Conservation (phyloP, 2,797 vertebrate genomes). For the Oreonectes daqikongensis region DNA sequence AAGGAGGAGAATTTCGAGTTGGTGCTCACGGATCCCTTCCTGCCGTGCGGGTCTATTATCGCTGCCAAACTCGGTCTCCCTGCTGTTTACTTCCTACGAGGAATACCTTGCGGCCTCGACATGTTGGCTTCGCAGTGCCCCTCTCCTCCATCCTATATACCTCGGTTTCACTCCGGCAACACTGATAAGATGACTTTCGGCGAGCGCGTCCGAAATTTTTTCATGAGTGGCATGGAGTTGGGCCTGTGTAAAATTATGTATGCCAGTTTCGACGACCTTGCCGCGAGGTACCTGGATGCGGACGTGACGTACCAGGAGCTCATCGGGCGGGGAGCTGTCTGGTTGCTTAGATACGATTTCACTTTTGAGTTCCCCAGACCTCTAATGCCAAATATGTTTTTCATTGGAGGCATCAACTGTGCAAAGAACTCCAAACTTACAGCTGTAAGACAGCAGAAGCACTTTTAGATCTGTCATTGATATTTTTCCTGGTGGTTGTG, state of each 20-base stretch:
- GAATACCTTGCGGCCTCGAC: slow-evolving; percentile 72
- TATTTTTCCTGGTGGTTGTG: no score
- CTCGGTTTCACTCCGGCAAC: slow-evolving; percentile 60
- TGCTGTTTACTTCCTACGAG: slow-evolving; percentile 70
- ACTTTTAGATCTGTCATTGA: no score
- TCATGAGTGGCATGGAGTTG: slow-evolving; percentile 57
- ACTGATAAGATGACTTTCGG: slow-evolving; percentile 69
- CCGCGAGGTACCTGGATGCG: slow-evolving; percentile 56
- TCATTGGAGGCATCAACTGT: slow-evolving; percentile 84
- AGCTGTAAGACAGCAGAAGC: slow-evolving; percentile 69
- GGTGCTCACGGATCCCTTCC: slow-evolving; percentile 77
- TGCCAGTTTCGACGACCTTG: slow-evolving; percentile 67
- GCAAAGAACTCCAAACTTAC: slow-evolving; percentile 68
- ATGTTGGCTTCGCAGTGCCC: slow-evolving; percentile 67
- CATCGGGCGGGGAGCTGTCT: slow-evolving; percentile 67
- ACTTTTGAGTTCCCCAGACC: slow-evolving; percentile 77
- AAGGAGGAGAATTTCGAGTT: slow-evolving; percentile 60
- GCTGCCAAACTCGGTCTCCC: slow-evolving; percentile 69
- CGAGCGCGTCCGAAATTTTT: slow-evolving; percentile 68
- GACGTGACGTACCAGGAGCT: slow-evolving; percentile 68
- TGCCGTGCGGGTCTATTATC: slow-evolving; percentile 76
- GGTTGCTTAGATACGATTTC: slow-evolving; percentile 80
- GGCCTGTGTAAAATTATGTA: slow-evolving; percentile 63
- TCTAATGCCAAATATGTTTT: slow-evolving; percentile 82
- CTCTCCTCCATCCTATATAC: slow-evolving; percentile 73